These are phyloP conservation scores for Antennarius striatus DNA, from an alignment of 2,113 vertebrate species.

Conservation along the genomic window DNA sequence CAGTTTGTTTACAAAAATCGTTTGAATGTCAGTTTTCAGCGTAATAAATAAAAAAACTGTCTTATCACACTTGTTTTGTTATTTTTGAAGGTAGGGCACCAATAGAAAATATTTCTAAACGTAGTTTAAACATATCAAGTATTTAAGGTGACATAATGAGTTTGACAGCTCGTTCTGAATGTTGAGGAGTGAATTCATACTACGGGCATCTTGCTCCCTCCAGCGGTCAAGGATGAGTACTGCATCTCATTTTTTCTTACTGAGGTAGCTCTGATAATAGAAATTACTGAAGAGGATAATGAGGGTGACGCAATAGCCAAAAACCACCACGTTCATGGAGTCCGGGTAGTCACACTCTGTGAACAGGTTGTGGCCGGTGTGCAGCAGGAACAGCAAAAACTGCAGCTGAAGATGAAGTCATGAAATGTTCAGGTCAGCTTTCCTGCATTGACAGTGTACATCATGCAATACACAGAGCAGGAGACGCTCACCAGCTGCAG, in stretches of 20 bases:
- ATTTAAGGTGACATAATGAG: too few relatives aligned
- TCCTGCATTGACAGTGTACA: background rate
- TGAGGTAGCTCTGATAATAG: conserved; percentile 74
- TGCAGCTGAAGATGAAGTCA: conserved; percentile 70
- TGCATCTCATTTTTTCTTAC: conserved; percentile 68
- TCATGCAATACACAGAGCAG: background rate
- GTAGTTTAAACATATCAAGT: too few relatives aligned
- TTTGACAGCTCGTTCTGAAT: too few relatives aligned
- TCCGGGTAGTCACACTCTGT: conserved; percentile 75
- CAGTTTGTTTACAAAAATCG: conserved; percentile 83
- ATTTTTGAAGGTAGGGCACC: too few relatives aligned
- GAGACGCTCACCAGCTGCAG: conserved; percentile 81
- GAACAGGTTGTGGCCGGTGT: conserved; percentile 79
- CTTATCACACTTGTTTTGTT: background rate
- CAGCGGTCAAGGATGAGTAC: conserved; percentile 40
- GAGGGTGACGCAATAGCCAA: conserved; percentile 77
- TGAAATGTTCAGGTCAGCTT: background rate
- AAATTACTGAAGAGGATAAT: conserved; percentile 79
- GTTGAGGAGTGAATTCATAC: background rate
- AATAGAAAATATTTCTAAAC: too few relatives aligned
- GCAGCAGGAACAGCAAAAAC: conserved; percentile 75
- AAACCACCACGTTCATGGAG: conserved; percentile 71
- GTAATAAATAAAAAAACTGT: conserved; percentile 78
- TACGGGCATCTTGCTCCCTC: conserved; percentile 52
- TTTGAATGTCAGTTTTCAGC: conserved; percentile 76